phyloP scores from a whole-genome alignment of 2,113 vertebrate species.

The Onychorhynchus coronatus region DNA sequence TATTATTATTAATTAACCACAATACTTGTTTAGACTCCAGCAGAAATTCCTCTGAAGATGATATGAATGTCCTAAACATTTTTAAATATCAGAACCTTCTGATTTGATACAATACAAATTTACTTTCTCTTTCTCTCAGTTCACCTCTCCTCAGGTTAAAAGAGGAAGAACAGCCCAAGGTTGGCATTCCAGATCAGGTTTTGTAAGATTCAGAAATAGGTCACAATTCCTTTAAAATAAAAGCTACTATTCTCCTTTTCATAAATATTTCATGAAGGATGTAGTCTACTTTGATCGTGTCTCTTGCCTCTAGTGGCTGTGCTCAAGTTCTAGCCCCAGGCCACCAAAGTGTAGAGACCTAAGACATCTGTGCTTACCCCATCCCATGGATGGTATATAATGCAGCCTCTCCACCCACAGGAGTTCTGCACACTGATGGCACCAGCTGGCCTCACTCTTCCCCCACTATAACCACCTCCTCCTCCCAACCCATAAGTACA shows the following conservation, averaged over 20 bases:
- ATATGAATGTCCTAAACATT: background rate
- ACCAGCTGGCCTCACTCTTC: background rate
- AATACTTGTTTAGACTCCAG: background rate
- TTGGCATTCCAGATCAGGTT: background rate
- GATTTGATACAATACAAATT: background rate
- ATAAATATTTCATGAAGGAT: slow-evolving; percentile 1
- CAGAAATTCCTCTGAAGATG: background rate
- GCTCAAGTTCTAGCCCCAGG: background rate
- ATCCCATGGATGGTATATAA: background rate
- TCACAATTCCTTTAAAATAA: background rate
- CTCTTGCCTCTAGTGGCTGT: background rate
- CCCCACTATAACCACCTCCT: background rate
- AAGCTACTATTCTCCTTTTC: background rate
- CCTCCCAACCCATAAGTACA: background rate
- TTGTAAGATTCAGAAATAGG: background rate
- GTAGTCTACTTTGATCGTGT: background rate
- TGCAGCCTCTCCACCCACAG: background rate
- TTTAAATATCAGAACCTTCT: background rate
- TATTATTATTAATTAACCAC: background rate
- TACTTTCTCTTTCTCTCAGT: background rate
- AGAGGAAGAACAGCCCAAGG: background rate
- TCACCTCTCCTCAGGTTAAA: background rate
- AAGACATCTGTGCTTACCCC: background rate
- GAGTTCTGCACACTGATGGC: background rate
- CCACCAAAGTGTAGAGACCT: background rate